These are phyloP conservation scores for Drosophila tsacasi DNA, from an alignment of 1,140 invertebrate genomes.

Conservation along the genomic window DNA sequence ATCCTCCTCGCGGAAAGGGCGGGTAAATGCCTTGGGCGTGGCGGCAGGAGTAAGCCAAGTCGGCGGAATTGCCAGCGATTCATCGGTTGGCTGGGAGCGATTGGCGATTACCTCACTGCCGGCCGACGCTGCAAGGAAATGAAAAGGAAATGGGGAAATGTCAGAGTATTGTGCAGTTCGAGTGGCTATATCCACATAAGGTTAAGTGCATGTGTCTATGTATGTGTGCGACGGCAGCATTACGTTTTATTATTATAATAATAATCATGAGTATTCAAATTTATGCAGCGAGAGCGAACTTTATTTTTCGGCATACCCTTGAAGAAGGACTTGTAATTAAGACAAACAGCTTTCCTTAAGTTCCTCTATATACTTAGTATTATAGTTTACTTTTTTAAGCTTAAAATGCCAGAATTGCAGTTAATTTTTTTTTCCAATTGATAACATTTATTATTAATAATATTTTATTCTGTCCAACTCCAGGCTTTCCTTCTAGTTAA, in stretches of 20 bases:
- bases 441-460: too few relatives aligned
- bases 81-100: slow-evolving; percentile 7
- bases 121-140: slow-evolving; percentile 39
- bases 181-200: neutral
- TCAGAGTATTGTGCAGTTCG: slow-evolving; percentile 18
- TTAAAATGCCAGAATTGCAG: neutral
- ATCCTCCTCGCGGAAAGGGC: slow-evolving; percentile 22
- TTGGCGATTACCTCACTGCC: slow-evolving; percentile 34
- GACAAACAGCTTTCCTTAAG: neutral
- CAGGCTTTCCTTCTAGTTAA: too few relatives aligned
- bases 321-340: neutral
- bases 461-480: too few relatives aligned
- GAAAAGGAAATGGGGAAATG: slow-evolving; percentile 30
- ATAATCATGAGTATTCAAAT: slow-evolving; percentile 65
- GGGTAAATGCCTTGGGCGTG: slow-evolving; percentile 8
- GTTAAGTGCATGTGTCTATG: too few relatives aligned
- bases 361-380: neutral
- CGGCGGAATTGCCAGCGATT: slow-evolving; percentile 1
- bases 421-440: neutral
- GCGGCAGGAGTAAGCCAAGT: neutral
- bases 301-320: slow-evolving; percentile 7
- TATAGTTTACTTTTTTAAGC: neutral
- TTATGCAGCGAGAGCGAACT: slow-evolving; percentile 46
- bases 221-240: slow-evolving; percentile 9
- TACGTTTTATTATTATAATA: slow-evolving; percentile 54